These are phyloP conservation scores for Sminthurides bifidus DNA, from an alignment of 1,140 invertebrate species.

Conservation along the genomic window DNA sequence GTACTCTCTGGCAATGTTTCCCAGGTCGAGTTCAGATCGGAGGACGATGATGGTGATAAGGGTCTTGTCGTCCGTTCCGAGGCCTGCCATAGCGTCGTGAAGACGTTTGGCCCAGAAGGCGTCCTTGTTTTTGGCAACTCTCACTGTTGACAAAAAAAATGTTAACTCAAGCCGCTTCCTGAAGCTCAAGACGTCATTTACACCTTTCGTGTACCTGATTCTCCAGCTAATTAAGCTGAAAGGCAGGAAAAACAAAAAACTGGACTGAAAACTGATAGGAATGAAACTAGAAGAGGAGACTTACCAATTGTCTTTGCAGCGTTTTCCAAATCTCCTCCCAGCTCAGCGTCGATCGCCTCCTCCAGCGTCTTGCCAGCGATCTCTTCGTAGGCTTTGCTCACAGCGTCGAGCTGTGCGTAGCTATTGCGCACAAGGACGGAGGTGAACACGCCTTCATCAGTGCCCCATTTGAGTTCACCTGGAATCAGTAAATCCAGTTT, in stretches of 20 bases:
- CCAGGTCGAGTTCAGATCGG: slow-evolving; percentile 43
- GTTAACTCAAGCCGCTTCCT: too few relatives aligned
- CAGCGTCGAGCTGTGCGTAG: slow-evolving; percentile 35
- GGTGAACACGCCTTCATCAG: slow-evolving; percentile 79
- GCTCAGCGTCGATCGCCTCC: slow-evolving; percentile 22
- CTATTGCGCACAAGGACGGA: slow-evolving; percentile 47
- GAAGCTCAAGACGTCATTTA: too few relatives aligned
- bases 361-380: slow-evolving; percentile 36
- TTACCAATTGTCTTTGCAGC: slow-evolving; percentile 31
- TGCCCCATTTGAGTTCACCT: slow-evolving; percentile 72
- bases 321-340: slow-evolving; percentile 24
- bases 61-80: slow-evolving; percentile 41
- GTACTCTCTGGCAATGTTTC: too few relatives aligned
- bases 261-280: slow-evolving; percentile 33
- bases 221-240: too few relatives aligned
- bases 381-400: slow-evolving; percentile 52
- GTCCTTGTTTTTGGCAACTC: slow-evolving; percentile 38
- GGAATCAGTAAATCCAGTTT: slow-evolving; percentile 7
- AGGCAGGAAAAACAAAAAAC: too few relatives aligned
- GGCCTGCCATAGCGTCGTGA: slow-evolving; percentile 42
- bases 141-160: slow-evolving; percentile 34
- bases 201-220: too few relatives aligned
- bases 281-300: slow-evolving; percentile 7
- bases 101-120: slow-evolving; percentile 46
- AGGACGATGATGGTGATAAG: slow-evolving; percentile 43